Percentiles rank a stretch among this genome's conserved stretches.
phyloP scores from a whole-genome alignment of 2,888 invertebrate species.

The Spicauda simplicius region DNA sequence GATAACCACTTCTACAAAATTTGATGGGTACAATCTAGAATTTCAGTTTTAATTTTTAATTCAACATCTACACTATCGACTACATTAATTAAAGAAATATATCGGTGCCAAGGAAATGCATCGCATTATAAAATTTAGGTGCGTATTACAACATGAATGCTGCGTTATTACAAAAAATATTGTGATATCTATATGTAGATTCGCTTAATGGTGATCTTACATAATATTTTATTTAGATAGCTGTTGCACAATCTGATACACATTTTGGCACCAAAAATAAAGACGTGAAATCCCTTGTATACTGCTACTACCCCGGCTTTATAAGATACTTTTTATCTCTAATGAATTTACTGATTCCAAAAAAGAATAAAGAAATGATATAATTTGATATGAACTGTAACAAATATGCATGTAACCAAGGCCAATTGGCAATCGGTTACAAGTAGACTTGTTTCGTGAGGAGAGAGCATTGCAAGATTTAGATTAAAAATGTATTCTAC shows the following conservation, averaged over 20 bases:
- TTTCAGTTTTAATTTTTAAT: conserved; percentile 31
- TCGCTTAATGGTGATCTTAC: conserved; percentile 26
- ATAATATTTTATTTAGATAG: conserved; percentile 15
- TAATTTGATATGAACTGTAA: conserved; percentile 64
- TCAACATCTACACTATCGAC: conserved; percentile 41
- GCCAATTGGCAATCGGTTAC: conserved; percentile 73
- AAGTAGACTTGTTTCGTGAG: conserved; percentile 70
- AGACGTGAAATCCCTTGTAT: conserved; percentile 67
- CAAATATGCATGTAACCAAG: conserved; percentile 83
- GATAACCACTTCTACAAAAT: conserved; percentile 68
- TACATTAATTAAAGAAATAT: conserved; percentile 41
- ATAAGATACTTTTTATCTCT: conserved; percentile 63
- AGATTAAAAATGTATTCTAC: conserved; percentile 52
- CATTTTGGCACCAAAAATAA: conserved; percentile 51
- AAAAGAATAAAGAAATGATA: conserved; percentile 56
- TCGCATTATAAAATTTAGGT: conserved; percentile 28
- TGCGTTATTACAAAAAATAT: conserved; percentile 30
- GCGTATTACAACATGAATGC: conserved; percentile 30
- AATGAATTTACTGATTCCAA: conserved; percentile 70
- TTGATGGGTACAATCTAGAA: conserved; percentile 38
- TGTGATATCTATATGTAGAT: conserved; percentile 29
- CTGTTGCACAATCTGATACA: conserved; percentile 30
- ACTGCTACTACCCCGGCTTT: conserved; percentile 75
- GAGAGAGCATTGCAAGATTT: conserved; percentile 60
- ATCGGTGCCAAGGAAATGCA: conserved; percentile 42